Evolutionary conservation across 2,888 invertebrate genomes (phyloP), one percentile per base, ranked within the genome.

Genomic region (Aplocera efformata): DNA sequence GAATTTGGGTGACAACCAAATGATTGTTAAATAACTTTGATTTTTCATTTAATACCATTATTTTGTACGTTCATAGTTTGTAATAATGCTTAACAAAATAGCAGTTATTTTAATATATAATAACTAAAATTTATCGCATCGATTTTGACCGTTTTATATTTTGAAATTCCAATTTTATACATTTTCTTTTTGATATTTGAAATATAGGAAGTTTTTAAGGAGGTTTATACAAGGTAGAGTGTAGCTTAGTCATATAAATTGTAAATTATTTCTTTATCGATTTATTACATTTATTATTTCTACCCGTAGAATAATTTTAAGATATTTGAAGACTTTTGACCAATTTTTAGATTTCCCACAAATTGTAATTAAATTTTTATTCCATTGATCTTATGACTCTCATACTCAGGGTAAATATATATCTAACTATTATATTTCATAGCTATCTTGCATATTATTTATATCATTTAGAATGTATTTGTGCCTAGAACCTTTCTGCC

Each of bases 181-280:
- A 50, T 49, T 58, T 65, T 60, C 50, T 53, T 58, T 64, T 55
- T 53, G 53, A 59, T 61, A 56, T 55, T 48, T 49, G 43, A 44
- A 46, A 42, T 72, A 78, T 81, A 78, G 74, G 75, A 75, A 76
- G 80, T 82, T 82, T 81, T 74, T 79, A 74, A 85, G 70, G 86
- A 86, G 88, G 88, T 88, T 86, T 83, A 88, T 86, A 88, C 88
- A 88, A 88, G 88, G 88, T 88, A 88, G 88, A 79, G 72, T 71
- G 82, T 84, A 85, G 84, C 57, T 65, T 85, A 86, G 85, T 67
- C 58, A 68, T 80, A 79, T 74, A 60, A 57, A 58, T 75, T 71
- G 76, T 79, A 80, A 62, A 69, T 74, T 75, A 64, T 74, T 77
- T 72, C 64, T 67, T 76, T 63, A 59, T 53, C 60, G 60, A 55